Base-by-base conservation (phyloP, 2,113 vertebrate genomes). In the Stegastes partitus region DNA sequence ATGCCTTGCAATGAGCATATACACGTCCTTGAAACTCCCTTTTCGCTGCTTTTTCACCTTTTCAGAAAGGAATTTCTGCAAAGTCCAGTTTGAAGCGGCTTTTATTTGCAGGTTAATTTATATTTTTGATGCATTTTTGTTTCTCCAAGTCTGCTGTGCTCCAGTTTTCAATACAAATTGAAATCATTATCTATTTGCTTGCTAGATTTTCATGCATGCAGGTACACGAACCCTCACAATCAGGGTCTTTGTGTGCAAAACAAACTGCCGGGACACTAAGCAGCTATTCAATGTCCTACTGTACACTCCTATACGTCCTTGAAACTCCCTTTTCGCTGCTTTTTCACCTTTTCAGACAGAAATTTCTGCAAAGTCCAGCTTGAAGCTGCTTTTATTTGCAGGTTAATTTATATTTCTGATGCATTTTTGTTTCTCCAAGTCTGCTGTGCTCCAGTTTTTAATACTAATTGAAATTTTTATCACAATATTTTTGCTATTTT, bases 221-320 rank as follows among this genome's bases (percentile, higher is more conserved):
- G 2, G 31, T 34, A 10, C 31, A 34, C 7, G 5, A 28, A 28
- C 26, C 26, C 26, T 85, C 51, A 76, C 31, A 58, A 83, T 79
- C 44, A 21, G 19, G 10, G 76, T 64, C 84, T 89, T 87, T 85
- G 85, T 86, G 87, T 50, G 68, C 2, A 7, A 74, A 87, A 62
- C 49, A 25, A 76, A 64, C 50, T 18, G 51, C 63, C 45, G 16
- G 39, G 50, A 67, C 55, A n/a, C 72, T 50, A 39, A 19, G 45
- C 54, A 53, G 39, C 58, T 12, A 68, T 59, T 21, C 74, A 8
- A 81, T 67, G 72, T 68, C 67, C 39, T 31, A 58, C 18, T 6
- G 26, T 50, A 42, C 58, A 70, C 49, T 81, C 55, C 18, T 7
- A 9, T 55, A 59, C 69, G 28, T 81, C 68, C 56, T 74, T 79